Base-by-base conservation (phyloP, 2,888 invertebrate species). In the Philereme vetulata region DNA sequence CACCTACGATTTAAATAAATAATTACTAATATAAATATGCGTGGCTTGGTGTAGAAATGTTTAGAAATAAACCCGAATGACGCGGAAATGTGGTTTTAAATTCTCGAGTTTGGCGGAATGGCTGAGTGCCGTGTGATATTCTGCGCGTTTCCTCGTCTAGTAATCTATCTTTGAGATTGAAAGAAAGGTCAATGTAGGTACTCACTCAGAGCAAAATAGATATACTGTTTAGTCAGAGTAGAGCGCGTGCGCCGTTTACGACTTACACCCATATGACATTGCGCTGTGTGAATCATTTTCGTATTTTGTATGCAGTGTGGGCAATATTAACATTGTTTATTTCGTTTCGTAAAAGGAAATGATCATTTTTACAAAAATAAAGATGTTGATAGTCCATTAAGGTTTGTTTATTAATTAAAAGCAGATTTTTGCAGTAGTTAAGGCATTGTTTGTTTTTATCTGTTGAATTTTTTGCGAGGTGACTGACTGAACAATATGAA, bases 1-100 rank as follows among this genome's bases (percentile, higher is more conserved):
- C 54, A 58, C 57, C 63, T 62, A 62, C 66, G 57, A 60, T 56
- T 51, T 47, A 43, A 62, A 60, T 59, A 62, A 56, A 47, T 48
- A 43, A 60, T 60, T 61, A 65, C 66, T 36, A 60, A 62, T 58
- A 65, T 57, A 66, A 50, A 53, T 42, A 38, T 44, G 53, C 5
- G 21, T 47, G 44, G 44, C 4, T 46, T 45, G 11, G 6, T 6
- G 35, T 32, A 10, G 47, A 56, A 55, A 56, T 58, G 62, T 60
- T 60, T 67, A 60, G 60, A 70, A 65, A 66, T 68, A 68, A 67
- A 66, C 56, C n/a, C 21, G 35, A 51, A 64, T 65, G 68, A 68
- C 68, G 21, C 21, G 68, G 67, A 68, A 67, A 62, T 35, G 53
- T 59, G 56, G 57, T 62, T 62, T 62, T 65, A 53, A 63, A 64